These are phyloP conservation scores for Potorous gilbertii DNA, from an alignment of 2,797 vertebrate species.

Conservation along the genomic window DNA sequence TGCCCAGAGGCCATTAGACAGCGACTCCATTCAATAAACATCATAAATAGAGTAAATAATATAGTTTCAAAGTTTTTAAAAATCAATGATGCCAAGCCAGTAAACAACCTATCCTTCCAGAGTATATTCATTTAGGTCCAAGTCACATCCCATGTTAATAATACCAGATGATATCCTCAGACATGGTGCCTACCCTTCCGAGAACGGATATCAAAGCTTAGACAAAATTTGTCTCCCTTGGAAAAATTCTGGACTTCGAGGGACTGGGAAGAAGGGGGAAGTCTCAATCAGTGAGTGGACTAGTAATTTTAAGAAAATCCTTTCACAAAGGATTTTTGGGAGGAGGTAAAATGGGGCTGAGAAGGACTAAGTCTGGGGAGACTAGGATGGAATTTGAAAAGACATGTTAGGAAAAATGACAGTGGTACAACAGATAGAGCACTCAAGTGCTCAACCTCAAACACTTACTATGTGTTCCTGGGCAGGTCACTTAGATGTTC, in stretches of 20 bases:
- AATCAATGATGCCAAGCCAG: not conserved
- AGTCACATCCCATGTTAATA: not conserved
- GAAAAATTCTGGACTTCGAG: not conserved
- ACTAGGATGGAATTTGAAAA: not conserved
- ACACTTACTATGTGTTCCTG: not conserved
- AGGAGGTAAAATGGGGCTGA: not conserved
- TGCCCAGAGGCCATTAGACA: not conserved
- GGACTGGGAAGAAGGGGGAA: not conserved
- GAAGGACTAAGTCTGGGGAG: not conserved
- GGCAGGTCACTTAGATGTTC: not conserved
- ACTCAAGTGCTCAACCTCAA: not conserved
- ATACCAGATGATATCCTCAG: not conserved
- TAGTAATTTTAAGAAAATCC: not conserved
- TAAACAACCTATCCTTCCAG: not conserved
- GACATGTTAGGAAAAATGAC: not conserved
- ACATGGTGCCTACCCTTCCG: not conserved
- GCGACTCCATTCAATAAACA: not conserved
- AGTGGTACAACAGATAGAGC: not conserved
- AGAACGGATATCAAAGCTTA: not conserved
- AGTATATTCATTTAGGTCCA: not conserved
- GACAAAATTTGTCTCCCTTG: not conserved
- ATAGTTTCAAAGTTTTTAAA: not conserved
- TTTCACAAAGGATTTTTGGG: not conserved
- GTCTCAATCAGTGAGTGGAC: not conserved
- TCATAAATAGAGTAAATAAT: not conserved